Evolutionary conservation across 2,888 invertebrate species (phyloP), one percentile per base, ranked within the genome.

Genomic region (Autographa gamma): DNA sequence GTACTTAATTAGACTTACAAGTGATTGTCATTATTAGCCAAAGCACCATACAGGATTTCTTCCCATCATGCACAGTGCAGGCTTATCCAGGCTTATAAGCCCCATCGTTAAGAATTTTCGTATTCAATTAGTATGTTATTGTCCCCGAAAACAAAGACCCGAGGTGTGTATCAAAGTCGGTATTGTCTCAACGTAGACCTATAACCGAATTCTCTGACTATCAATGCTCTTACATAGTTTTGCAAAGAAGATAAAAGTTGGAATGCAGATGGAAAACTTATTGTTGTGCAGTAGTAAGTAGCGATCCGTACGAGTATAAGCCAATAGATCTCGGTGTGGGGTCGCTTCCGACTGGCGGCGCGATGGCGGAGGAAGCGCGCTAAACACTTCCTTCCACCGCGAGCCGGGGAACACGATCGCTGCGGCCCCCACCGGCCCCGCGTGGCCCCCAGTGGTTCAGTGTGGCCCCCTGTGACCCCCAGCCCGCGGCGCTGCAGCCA

Each of bases 381-480:
- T 88, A 86, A 88, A 86, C 81, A 79, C 83, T 88, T 88, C 87
- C 88, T 88, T 88, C 88, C 87, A 82, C 75, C 82, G 7, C 80
- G 82, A 84, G 80, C 80, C 84, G 77, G 74, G 71, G 85, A 81
- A 86, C 83, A 81, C 84, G 84, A 84, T 84, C 86, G 67, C 73
- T 58, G 13, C 4, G 48, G 34, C 34, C 54, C 68, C 67, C 18
- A 16, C 32, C 25, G 18, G 16, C 62, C 54, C 25, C 60, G 19
- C 43, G 34, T 34, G 11, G 38, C 38, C 38, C 38, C 38, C 38
- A 4, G 38, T 11, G 25, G 25, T 3, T 3, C 25, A 1, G 25
- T 60, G 60, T 60, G 60, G 65, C 48, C 25, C n/a, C 62, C 58
- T 64, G n/a, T 18, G 16, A 59, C 9, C 60, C 32, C 32, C 63